phyloP scores from a whole-genome alignment of 2,888 invertebrate species.

The Malthinus flaveolus region DNA sequence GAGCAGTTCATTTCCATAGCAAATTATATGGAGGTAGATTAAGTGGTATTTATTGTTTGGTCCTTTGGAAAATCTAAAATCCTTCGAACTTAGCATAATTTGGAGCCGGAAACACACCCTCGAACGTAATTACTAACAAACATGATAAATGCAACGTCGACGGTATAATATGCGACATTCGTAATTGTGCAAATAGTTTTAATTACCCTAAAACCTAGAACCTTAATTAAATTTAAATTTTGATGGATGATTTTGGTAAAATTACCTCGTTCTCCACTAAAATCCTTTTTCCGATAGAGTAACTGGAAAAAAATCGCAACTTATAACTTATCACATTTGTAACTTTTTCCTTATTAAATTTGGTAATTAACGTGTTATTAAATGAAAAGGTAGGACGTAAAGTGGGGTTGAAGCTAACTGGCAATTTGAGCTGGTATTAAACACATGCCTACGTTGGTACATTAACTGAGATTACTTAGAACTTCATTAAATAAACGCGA shows the following conservation, averaged over 20 bases:
- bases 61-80: constrained; percentile 16
- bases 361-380: constrained; percentile 4
- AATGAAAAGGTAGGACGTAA: constrained; percentile 10
- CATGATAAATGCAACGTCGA: constrained; percentile 19
- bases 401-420: constrained; percentile 18
- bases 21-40: constrained; percentile 15
- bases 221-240: constrained; percentile 2
- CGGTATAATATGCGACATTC: constrained; percentile 11
- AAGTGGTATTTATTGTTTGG: constrained; percentile 10
- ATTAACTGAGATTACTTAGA: constrained; percentile 27
- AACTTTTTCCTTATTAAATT: constrained; percentile 5
- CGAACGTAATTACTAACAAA: constrained; percentile 20
- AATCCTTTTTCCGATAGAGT: background rate
- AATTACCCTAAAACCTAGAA: background rate
- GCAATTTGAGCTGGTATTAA: constrained; percentile 25
- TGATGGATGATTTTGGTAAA: no score
- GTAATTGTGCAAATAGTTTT: constrained; percentile 2
- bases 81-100: constrained; percentile 19
- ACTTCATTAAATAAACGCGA: constrained; percentile 27
- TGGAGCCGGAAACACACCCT: constrained; percentile 14
- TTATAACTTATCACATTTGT: no score
- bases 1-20: constrained; percentile 5
- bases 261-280: background rate
- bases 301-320: no score
- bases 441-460: constrained; percentile 21